A percentile compares a stretch with the other conserved stretches of the same genome.
Conservation (phyloP, 2,888 invertebrate genomes). For the Eupithecia subfuscata region DNA sequence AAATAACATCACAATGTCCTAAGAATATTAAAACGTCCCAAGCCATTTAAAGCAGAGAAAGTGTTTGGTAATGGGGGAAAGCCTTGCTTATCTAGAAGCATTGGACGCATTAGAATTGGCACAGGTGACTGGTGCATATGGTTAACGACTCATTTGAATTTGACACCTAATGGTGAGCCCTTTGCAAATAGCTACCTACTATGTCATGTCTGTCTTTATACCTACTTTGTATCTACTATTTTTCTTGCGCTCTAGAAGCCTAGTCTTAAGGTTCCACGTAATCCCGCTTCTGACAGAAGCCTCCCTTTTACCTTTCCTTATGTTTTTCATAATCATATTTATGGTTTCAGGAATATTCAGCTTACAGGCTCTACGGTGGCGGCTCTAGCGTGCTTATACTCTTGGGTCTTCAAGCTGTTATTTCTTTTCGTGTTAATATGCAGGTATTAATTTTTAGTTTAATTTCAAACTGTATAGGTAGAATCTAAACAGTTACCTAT, state of each 20-base stretch:
- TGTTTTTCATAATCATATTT: not conserved
- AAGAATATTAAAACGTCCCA: slow-evolving; percentile 30
- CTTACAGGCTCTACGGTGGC: not conserved
- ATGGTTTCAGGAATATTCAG: not conserved
- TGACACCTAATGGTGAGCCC: slow-evolving; percentile 9
- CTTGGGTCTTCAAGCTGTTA: not conserved
- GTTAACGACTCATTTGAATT: slow-evolving; percentile 8
- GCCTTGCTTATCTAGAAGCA: slow-evolving; percentile 17
- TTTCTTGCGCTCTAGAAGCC: not conserved
- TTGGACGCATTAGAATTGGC: slow-evolving; percentile 27
- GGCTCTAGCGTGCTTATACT: not conserved
- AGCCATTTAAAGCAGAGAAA: slow-evolving; percentile 37
- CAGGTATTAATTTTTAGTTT: not conserved
- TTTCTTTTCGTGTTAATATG: not conserved
- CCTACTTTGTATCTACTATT: not conserved
- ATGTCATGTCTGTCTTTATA: not conserved
- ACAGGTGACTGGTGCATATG: not conserved
- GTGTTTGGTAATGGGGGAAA: slow-evolving; percentile 39
- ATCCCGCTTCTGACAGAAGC: not conserved
- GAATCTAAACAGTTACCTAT: not conserved
- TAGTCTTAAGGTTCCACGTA: not conserved
- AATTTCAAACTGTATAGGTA: not conserved
- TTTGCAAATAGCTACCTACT: not conserved
- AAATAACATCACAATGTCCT: not conserved
- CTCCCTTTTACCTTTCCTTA: not conserved